Evolutionary conservation across 2,888 invertebrate genomes (phyloP), one percentile per base, ranked within the genome.

Genomic region (Monopis laevigella): DNA sequence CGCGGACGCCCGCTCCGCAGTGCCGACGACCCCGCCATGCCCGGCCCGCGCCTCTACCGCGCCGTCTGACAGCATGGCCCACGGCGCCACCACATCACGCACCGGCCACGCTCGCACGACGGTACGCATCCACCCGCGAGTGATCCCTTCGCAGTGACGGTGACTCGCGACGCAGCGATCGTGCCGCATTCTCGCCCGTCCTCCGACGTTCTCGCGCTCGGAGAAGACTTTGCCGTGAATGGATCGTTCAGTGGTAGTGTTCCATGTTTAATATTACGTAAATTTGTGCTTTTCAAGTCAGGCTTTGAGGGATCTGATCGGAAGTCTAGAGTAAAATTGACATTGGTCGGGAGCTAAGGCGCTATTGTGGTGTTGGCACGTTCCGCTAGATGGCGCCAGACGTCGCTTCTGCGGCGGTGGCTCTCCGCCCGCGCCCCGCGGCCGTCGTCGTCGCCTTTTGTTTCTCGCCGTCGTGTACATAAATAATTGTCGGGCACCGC

Each of bases 1-100:
- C 74, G 75, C 77, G 74, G 73, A 73, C 77, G 77, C 71, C 75
- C 75, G 75, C 75, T 71, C 73, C 73, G 69, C 75, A 75, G 77
- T 74, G 75, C 74, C 75, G 77, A 75, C 69, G 56, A 73, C 65
- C 71, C 74, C 75, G 78, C 74, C 78, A 78, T 78, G 78, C 78
- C 74, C 74, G 78, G 77, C 75, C 71, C 74, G 78, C 78, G 78
- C 74, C 70, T 73, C 64, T 68, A 63, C 64, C 75, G 77, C 75
- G 78, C 73, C 72, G 75, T 77, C 77, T 77, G 78, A 80, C 78
- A 80, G 78, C 78, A 78, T 80, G 78, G 78, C 77, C 75, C 54
- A 58, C 62, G 72, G 72, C 77, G 78, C 78, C 73, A 75, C 75
- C 77, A 73, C 67, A 77, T 71, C 78, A 72, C 78, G 75, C 77